phyloP scores from a whole-genome alignment of 2,888 invertebrate species.

The Listrodromus nycthemerus region DNA sequence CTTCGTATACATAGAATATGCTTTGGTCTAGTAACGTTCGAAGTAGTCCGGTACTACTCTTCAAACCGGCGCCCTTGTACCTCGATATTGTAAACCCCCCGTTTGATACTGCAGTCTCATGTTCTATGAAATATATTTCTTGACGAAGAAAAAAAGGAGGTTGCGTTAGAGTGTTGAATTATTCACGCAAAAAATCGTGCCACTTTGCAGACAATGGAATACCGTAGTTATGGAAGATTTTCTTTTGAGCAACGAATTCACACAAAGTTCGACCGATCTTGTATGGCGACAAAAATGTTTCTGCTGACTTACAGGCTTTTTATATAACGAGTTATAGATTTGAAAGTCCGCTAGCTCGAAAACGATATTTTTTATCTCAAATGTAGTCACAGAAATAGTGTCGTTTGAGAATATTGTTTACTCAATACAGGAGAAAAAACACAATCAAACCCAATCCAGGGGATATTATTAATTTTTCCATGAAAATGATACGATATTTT shows the following conservation, averaged over 20 bases:
- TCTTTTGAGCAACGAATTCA: background rate
- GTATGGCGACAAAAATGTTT: background rate
- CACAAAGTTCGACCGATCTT: background rate
- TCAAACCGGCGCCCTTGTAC: background rate
- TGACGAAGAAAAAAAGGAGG: background rate
- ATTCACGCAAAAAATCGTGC: background rate
- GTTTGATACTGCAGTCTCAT: background rate
- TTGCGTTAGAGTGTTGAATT: background rate
- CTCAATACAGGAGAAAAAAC: background rate
- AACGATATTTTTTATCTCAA: background rate
- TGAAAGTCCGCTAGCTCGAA: no score
- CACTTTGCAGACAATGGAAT: background rate
- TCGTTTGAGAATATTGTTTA: background rate
- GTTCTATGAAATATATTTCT: background rate
- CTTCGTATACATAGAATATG: conserved; percentile 3
- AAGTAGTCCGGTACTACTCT: background rate
- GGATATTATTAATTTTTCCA: background rate
- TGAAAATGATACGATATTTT: background rate
- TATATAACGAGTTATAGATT: background rate
- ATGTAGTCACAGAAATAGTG: background rate
- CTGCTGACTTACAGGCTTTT: background rate
- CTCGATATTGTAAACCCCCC: background rate
- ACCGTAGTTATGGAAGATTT: background rate
- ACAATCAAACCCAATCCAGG: background rate
- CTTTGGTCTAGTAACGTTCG: background rate